A percentile compares a stretch with the other conserved stretches of the same genome.
These are phyloP conservation scores for Erpornis zantholeuca DNA, from an alignment of 2,113 vertebrate species.

Conservation along the genomic window DNA sequence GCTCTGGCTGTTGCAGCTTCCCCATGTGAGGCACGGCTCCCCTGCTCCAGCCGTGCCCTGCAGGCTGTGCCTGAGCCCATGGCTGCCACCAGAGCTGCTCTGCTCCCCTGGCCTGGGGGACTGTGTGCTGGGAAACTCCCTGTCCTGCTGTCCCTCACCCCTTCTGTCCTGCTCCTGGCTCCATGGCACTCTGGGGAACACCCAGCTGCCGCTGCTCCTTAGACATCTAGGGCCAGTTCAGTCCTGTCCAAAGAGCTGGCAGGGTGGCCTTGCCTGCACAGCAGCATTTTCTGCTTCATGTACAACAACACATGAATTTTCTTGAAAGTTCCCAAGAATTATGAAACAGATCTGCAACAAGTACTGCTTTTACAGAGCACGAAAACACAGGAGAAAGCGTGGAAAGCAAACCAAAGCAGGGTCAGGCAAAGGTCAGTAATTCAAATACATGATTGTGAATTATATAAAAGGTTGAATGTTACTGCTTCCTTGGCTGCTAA, in stretches of 20 bases:
- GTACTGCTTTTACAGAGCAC: background rate
- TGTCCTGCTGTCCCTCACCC: background rate
- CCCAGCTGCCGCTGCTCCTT: background rate
- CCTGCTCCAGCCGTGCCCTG: background rate
- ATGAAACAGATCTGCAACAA: background rate
- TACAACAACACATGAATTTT: background rate
- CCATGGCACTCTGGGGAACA: rapidly evolving
- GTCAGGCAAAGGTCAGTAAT: background rate
- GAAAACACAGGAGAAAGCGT: background rate
- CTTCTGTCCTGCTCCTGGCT: background rate
- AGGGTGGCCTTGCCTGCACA: background rate
- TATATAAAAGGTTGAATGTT: background rate
- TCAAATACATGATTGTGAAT: background rate
- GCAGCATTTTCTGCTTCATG: background rate
- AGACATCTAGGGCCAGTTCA: background rate
- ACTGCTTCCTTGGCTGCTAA: background rate
- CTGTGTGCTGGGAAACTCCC: background rate
- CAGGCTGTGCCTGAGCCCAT: background rate
- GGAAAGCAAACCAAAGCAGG: background rate
- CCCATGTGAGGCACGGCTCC: rapidly evolving
- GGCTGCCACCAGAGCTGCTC: background rate
- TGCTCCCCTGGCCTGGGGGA: background rate
- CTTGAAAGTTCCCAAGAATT: background rate
- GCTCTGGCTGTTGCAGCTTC: too few species aligned
- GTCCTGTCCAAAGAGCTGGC: background rate